Conservation (phyloP, 2,888 invertebrate genomes). For the Euphydryas editha region DNA sequence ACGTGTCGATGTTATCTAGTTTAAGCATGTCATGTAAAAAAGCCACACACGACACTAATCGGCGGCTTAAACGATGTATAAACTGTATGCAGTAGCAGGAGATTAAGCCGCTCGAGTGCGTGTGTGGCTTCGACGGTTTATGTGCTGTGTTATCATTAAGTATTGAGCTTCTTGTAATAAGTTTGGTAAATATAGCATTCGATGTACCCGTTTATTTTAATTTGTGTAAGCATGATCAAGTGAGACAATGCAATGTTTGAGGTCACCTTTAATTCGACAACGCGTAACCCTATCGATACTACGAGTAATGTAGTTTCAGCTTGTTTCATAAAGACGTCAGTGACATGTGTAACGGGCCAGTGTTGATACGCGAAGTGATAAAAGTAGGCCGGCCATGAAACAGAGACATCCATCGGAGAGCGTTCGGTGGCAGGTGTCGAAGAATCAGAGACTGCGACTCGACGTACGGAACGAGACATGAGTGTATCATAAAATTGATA, state of each 20-base stretch:
- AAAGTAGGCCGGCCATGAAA: conserved; percentile 82
- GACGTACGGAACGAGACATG: conserved; percentile 80
- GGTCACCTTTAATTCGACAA: conserved; percentile 47
- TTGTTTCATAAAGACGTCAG: conserved; percentile 45
- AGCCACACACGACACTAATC: conserved; percentile 33
- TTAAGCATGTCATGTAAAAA: conserved; percentile 46
- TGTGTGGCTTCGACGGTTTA: conserved; percentile 39
- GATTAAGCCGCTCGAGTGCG: conserved; percentile 36
- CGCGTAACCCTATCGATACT: conserved; percentile 41
- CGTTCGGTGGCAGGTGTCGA: conserved; percentile 78
- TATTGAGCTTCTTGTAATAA: conserved; percentile 34
- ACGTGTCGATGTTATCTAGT: conserved; percentile 48
- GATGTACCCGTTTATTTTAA: conserved; percentile 43
- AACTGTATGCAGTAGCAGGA: conserved; percentile 22
- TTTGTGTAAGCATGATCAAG: conserved; percentile 46
- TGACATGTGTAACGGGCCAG: conserved; percentile 68
- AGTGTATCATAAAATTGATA: conserved; percentile 54
- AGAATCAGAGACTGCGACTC: conserved; percentile 79
- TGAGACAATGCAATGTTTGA: conserved; percentile 74
- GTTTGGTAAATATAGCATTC: conserved; percentile 44
- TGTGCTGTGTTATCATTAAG: conserved; percentile 40
- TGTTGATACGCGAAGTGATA: conserved; percentile 74
- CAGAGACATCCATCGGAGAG: conserved; percentile 68
- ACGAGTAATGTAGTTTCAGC: conserved; percentile 33
- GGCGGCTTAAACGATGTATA: conserved; percentile 19